Conservation (phyloP, 1,140 invertebrate genomes). For the Cataglyphis hispanica region DNA sequence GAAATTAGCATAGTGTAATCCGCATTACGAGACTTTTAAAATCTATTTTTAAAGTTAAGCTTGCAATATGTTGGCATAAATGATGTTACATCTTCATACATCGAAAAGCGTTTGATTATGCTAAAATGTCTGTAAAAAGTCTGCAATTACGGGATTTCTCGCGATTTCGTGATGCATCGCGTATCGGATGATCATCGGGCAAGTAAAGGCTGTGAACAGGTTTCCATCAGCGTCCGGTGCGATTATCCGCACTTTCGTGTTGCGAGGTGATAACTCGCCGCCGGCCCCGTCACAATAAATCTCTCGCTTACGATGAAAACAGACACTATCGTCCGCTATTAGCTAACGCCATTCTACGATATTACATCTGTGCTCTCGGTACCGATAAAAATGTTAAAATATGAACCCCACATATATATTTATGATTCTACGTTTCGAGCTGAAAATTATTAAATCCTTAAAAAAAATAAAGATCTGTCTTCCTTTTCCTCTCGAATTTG, state of each 20-base stretch:
- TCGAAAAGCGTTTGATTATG: conserved; percentile 24
- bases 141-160: conserved; percentile 30
- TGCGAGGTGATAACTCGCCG: conserved; percentile 68
- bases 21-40: not conserved
- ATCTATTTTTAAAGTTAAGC: not conserved
- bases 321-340: conserved; percentile 73
- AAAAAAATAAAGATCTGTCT: not conserved
- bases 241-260: conserved; percentile 72
- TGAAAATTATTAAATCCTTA: not conserved
- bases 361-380: conserved; percentile 53
- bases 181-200: conserved; percentile 67
- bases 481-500: not conserved
- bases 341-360: conserved; percentile 60
- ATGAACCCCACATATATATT: not conserved
- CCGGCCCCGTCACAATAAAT: conserved; percentile 68
- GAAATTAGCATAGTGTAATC: not conserved
- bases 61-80: not conserved
- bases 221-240: conserved; percentile 40
- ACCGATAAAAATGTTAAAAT: conserved; percentile 69
- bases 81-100: conserved; percentile 41
- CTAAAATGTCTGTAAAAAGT: conserved; percentile 44
- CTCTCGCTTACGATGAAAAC: conserved; percentile 58
- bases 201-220: conserved; percentile 64
- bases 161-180: conserved; percentile 15
- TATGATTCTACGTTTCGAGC: not conserved